Base-by-base conservation (phyloP, 2,797 vertebrate species). In the Natrix natrix region DNA sequence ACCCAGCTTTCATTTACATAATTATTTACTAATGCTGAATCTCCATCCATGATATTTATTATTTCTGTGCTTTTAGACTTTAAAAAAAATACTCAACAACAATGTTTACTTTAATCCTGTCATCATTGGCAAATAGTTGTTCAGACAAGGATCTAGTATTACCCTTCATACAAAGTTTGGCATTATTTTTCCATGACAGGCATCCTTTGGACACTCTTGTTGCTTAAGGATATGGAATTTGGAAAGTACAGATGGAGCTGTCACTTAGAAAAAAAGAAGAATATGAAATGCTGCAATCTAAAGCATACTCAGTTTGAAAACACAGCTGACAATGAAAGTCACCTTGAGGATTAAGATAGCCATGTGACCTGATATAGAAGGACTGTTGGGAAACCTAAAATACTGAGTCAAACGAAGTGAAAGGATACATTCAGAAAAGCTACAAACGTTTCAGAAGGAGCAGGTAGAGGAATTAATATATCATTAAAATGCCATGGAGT, bases 401-500 rank as follows among this genome's bases (percentile, higher is more conserved):
- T 94, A 96, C 92, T 32, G 63, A 86, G 60, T 94, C 90, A 96
- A 83, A 43, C 97, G 92, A 92, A 96, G 87, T 61, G 91, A 88
- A 95, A 94, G 95, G 91, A 93, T 94, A 93, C 90, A 92, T 63
- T 93, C 16, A 16, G 48, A 93, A 90, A 95, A 10, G 22, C 89
- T 91, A 96, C 94, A 90, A 92, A 24, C 88, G 63, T 95, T 92
- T 94, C 88, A 93, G 90, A 95, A 95, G 78, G 63, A 89, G 32
- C 66, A 94, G 59, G 87, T 88, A 92, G 90, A 57, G 56, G 56
- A 92, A 96, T 95, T 94, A 86, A 92, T 54, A 92, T 92, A 96
- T 92, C 95, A 91, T 83, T 95, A 94, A 94, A 95, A 32, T 91
- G 94, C 88, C 60, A 95, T 92, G 94, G 32, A 94, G 61, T 90